Percentiles rank a stretch among this genome's conserved stretches.
phyloP scores from a whole-genome alignment of 1,140 invertebrate species.

The Oppia nitens region DNA sequence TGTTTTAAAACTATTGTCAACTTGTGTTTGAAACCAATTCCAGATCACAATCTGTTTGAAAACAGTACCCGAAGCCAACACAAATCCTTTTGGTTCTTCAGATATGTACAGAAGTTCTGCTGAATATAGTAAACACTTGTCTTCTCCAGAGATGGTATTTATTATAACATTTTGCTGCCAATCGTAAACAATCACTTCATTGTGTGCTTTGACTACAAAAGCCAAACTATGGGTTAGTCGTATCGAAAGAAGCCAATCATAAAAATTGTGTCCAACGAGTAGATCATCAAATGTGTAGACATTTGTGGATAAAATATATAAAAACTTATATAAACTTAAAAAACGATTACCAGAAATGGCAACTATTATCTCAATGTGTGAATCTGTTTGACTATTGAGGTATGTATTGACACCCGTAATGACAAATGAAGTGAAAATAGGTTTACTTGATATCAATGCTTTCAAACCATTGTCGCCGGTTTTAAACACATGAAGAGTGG shows the following conservation, averaged over 20 bases:
- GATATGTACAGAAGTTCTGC: not conserved
- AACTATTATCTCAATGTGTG: not conserved
- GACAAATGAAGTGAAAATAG: not conserved
- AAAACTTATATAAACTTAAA: not conserved
- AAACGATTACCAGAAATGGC: not conserved
- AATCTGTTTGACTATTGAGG: not conserved
- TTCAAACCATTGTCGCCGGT: not conserved
- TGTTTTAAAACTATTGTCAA: not conserved
- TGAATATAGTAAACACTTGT: conserved; percentile 12
- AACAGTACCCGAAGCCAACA: conserved; percentile 10
- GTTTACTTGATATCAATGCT: not conserved
- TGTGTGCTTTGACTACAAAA: conserved; percentile 3
- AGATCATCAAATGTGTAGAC: not conserved
- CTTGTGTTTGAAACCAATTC: not conserved
- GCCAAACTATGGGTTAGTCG: not conserved
- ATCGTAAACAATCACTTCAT: conserved; percentile 4
- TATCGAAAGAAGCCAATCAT: conserved; percentile 10
- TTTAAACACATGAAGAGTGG: not conserved
- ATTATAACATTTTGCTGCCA: not conserved
- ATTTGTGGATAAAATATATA: not conserved
- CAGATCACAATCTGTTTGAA: conserved; percentile 9
- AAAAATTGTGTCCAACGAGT: not conserved
- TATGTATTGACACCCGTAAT: not conserved
- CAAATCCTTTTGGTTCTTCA: not conserved
- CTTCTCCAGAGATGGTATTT: not conserved